phyloP scores from a whole-genome alignment of 53 echinoderm and acorn worm genomes.

The Zoroaster sp. region DNA sequence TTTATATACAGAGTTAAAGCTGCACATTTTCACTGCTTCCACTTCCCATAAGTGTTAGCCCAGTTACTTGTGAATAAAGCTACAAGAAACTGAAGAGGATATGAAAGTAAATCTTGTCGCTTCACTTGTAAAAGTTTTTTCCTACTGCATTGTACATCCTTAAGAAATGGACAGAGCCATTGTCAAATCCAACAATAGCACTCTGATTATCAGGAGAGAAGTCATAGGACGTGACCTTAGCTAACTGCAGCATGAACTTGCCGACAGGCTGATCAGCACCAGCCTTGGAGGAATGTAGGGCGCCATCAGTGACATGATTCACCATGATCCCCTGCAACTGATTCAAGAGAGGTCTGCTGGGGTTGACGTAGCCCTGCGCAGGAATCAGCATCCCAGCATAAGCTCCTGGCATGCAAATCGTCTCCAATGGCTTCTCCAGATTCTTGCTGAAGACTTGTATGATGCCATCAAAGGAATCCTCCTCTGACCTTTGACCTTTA shows the following conservation, averaged over 20 bases:
- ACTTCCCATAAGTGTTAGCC: too few species aligned
- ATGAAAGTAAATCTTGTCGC: too few species aligned
- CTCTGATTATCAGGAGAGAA: constrained; percentile 76
- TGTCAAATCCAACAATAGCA: constrained; percentile 76
- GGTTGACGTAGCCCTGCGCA: constrained; percentile 19
- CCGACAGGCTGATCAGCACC: constrained; percentile 56
- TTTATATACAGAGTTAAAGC: too few species aligned
- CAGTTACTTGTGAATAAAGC: too few species aligned
- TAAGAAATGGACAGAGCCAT: constrained; percentile 77
- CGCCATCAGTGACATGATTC: constrained; percentile 53
- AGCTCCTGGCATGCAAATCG: constrained; percentile 35
- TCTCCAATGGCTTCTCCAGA: constrained; percentile 59
- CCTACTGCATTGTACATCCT: constrained; percentile 52
- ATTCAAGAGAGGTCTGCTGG: not conserved
- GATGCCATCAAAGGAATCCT: constrained; percentile 20
- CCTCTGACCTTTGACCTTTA: not conserved
- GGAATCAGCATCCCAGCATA: constrained; percentile 66
- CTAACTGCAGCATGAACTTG: constrained; percentile 65
- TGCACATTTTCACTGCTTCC: too few species aligned
- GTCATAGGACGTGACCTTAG: constrained; percentile 66
- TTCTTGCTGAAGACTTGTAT: constrained; percentile 55
- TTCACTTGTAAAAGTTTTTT: constrained; percentile 34
- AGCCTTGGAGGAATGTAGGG: constrained; percentile 56
- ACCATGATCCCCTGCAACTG: constrained; percentile 45
- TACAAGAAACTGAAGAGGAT: too few species aligned